A percentile compares a stretch with the other conserved stretches of the same genome.
phyloP scores from a whole-genome alignment of 2,888 invertebrate genomes.

The Malacosoma neustria region DNA sequence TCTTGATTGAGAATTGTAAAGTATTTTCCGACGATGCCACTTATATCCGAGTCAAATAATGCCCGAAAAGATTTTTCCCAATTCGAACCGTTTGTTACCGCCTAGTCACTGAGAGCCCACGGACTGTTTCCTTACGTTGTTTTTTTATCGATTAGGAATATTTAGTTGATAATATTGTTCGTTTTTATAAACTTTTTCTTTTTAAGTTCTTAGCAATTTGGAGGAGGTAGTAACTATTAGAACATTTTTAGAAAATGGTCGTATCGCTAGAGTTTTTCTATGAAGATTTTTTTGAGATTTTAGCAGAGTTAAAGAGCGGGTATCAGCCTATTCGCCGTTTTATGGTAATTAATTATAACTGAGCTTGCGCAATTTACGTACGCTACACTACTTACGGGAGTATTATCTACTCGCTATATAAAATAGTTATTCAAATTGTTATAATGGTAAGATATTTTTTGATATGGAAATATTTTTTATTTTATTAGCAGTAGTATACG shows the following conservation, averaged over 20 bases:
- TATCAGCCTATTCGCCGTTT: slow-evolving; percentile 7
- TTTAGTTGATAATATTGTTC: slow-evolving; percentile 67
- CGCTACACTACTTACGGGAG: slow-evolving; percentile 49
- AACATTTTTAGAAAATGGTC: slow-evolving; percentile 60
- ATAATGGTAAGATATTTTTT: slow-evolving; percentile 71
- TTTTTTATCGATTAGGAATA: slow-evolving; percentile 55
- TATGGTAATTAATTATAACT: slow-evolving; percentile 7
- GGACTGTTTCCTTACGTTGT: slow-evolving; percentile 51
- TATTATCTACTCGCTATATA: slow-evolving; percentile 65
- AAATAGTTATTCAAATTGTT: slow-evolving; percentile 69
- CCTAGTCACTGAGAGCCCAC: slow-evolving; percentile 73
- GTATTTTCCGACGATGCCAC: slow-evolving; percentile 33
- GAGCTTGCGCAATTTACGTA: slow-evolving; percentile 14
- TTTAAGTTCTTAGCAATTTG: slow-evolving; percentile 41
- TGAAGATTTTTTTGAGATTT: slow-evolving; percentile 54
- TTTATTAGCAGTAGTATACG: slow-evolving; percentile 68
- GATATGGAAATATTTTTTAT: slow-evolving; percentile 64
- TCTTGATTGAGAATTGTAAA: slow-evolving; percentile 53
- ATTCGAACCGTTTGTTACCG: slow-evolving; percentile 51
- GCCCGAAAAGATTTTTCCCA: slow-evolving; percentile 38
- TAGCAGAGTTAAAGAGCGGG: slow-evolving; percentile 17
- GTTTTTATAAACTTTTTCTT: slow-evolving; percentile 64
- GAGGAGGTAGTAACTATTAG: slow-evolving; percentile 69
- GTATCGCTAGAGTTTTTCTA: slow-evolving; percentile 65
- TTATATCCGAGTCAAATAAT: slow-evolving; percentile 22